Evolutionary conservation across 2,113 vertebrate genomes (phyloP).

Genomic region (Diadophis punctatus): DNA sequence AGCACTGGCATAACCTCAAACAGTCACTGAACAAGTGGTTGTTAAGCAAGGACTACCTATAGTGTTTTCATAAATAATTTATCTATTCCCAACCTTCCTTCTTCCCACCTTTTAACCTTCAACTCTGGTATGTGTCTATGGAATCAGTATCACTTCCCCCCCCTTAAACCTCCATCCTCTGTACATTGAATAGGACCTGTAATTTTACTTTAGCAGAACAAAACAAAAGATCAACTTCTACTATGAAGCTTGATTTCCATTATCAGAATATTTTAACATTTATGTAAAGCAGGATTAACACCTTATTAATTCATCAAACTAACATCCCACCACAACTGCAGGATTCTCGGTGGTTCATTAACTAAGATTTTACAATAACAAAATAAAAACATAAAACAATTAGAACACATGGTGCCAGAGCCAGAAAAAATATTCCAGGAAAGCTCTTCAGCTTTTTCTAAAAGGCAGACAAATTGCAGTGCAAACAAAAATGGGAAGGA

Average conservation of each 20-base stretch:
- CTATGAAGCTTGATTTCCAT: not conserved
- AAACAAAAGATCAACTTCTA: not conserved
- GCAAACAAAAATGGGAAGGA: not conserved
- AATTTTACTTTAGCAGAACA: not conserved
- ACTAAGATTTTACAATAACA: not conserved
- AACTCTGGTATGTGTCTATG: not conserved
- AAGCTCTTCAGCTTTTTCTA: not conserved
- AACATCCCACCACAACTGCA: not conserved
- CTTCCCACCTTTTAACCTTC: not conserved
- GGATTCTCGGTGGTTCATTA: not conserved
- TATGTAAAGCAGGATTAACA: not conserved
- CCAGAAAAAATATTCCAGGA: not conserved
- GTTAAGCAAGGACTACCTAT: not conserved
- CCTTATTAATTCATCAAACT: not conserved
- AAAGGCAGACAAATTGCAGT: not conserved
- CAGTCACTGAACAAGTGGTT: not conserved
- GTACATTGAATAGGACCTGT: not conserved
- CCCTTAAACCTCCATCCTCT: not conserved
- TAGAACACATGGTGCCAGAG: not conserved
- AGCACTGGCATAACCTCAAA: not conserved
- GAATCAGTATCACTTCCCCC: not conserved
- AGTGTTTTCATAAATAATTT: not conserved
- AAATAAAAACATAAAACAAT: not conserved
- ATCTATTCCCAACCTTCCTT: not conserved
- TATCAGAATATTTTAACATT: not conserved